Base-by-base conservation (phyloP, 2,797 vertebrate genomes). In the Etheostoma nigrum region DNA sequence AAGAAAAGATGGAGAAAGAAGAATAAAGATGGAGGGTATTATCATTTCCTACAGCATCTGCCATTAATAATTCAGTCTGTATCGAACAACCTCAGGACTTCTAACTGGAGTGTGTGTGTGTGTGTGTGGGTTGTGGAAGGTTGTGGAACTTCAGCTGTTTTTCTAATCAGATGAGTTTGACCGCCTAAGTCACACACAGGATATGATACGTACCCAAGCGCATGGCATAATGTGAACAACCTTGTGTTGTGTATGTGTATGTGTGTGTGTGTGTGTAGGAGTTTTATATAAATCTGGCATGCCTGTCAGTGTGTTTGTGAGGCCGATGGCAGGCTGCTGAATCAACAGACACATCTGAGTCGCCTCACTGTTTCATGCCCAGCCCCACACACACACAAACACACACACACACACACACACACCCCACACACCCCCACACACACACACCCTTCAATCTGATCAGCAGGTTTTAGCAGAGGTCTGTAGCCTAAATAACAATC, bases 401-500 rank as follows among this genome's bases (percentile, higher is more conserved):
- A 68, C 54, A 27, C 33, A 65, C 67, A 72, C 57, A 62, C 49
- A 48, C 55, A 69, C 52, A 65, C 42, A 68, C 11, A 67, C 59
- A 78, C 72, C n/a, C n/a, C n/a, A n/a, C n/a, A n/a, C n/a, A n/a
- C n/a, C n/a, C n/a, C n/a, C n/a, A n/a, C n/a, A n/a, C n/a, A n/a
- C 33, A 33, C 59, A 64, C 76, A 62, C 25, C 30, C 47, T 23
- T 78, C 65, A 81, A 82, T 88, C 85, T 80, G 81, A 89, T 88
- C 61, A 83, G 62, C 58, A 54, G 53, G 25, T 40, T 78, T 81
- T 36, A 72, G 49, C 40, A 5, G 47, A 65, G 30, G 81, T 74
- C 67, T 69, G 78, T 74, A 90, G 91, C 79, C 89, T 86, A 89
- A 90, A 92, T 90, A 92, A 86, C 66, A 83, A 72, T 79, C 75